phyloP scores from a whole-genome alignment of 1,140 invertebrate genomes.

The Cyclina sinensis region DNA sequence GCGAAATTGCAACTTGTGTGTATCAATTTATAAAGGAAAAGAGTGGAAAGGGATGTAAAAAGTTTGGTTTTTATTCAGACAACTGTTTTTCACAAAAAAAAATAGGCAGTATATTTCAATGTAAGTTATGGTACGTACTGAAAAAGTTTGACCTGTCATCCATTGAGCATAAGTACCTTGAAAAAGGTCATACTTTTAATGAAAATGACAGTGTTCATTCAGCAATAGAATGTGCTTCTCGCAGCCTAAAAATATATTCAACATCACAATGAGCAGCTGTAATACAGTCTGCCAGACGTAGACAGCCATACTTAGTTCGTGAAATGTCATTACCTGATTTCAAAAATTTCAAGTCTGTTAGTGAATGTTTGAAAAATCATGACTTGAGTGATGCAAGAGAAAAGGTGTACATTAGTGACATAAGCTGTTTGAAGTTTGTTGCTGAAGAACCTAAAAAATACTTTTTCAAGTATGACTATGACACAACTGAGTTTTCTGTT shows the following conservation, averaged over 20 bases:
- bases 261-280: too few relatives aligned
- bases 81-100: conserved; percentile 48
- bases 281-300: too few relatives aligned
- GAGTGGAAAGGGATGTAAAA: background rate
- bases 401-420: background rate
- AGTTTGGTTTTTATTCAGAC: conserved; percentile 47
- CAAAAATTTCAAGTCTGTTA: background rate
- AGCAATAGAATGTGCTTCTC: conserved; percentile 15
- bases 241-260: background rate
- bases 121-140: conserved; percentile 21
- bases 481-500: background rate
- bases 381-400: background rate
- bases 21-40: background rate
- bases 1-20: conserved; percentile 45
- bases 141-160: conserved; percentile 42
- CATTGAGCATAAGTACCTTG: conserved; percentile 14
- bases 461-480: background rate
- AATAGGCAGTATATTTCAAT: conserved; percentile 46
- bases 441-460: background rate
- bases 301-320: too few relatives aligned
- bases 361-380: background rate
- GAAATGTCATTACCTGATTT: background rate
- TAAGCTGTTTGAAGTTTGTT: background rate
- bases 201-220: conserved; percentile 43
- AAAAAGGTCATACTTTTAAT: conserved; percentile 43